These are phyloP conservation scores for Augochlora pura DNA, from an alignment of 1,140 invertebrate genomes.

Conservation along the genomic window DNA sequence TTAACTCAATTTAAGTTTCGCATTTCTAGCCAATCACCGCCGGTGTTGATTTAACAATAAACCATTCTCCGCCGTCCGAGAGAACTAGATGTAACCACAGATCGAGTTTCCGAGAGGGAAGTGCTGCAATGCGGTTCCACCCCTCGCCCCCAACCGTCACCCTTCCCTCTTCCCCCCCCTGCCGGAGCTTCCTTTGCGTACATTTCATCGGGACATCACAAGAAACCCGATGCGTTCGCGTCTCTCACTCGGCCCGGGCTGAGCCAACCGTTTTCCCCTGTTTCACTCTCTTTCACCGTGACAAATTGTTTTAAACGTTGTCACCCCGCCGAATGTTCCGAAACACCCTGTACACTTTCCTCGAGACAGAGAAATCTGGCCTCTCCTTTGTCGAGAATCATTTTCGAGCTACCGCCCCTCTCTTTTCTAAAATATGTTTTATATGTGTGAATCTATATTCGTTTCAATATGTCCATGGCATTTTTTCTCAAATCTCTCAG, in stretches of 20 bases:
- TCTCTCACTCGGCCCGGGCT: too few relatives aligned
- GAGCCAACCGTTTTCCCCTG: background rate
- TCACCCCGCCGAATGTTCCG: too few relatives aligned
- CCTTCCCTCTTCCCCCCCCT: background rate
- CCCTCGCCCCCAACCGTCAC: background rate
- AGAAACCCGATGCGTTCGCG: background rate
- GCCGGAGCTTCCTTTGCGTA: slow-evolving; percentile 27
- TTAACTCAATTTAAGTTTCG: slow-evolving; percentile 67
- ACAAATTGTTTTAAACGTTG: too few relatives aligned
- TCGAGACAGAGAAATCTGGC: too few relatives aligned
- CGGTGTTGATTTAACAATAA: slow-evolving; percentile 64
- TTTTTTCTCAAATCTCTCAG: too few relatives aligned
- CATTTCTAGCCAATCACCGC: slow-evolving; percentile 61
- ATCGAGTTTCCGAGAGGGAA: slow-evolving; percentile 57
- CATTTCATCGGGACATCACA: slow-evolving; percentile 23
- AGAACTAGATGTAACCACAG: slow-evolving; percentile 56
- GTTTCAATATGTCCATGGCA: too few relatives aligned
- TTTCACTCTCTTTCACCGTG: too few relatives aligned
- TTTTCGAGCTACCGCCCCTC: too few relatives aligned
- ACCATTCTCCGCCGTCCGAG: slow-evolving; percentile 46
- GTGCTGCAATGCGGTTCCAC: slow-evolving; percentile 59
- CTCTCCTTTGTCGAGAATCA: too few relatives aligned
- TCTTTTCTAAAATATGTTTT: too few relatives aligned
- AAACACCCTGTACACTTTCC: too few relatives aligned
- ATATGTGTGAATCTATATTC: too few relatives aligned